Conservation (phyloP, 1,140 invertebrate genomes). For the Megathymus violae region DNA sequence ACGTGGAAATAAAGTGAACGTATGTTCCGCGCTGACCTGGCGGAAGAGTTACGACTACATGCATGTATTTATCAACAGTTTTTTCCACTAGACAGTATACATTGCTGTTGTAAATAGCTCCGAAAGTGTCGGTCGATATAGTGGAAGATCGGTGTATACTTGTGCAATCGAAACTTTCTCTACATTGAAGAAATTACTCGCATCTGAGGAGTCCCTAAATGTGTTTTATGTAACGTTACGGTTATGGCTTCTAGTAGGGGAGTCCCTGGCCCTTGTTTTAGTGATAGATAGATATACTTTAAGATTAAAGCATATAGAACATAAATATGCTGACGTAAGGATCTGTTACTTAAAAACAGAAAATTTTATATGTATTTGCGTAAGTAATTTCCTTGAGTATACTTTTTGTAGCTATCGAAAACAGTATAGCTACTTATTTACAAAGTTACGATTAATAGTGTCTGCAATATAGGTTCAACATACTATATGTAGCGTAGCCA, state of each 20-base stretch:
- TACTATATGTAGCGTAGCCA: too few species aligned
- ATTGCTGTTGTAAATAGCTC: neutral
- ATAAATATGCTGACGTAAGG: neutral
- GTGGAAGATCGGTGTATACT: constrained; percentile 1
- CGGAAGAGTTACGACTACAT: constrained; percentile 6
- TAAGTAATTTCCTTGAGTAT: too few species aligned
- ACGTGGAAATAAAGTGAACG: constrained; percentile 17
- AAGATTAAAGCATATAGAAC: neutral
- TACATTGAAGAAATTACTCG: constrained; percentile 9
- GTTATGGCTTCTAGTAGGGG: constrained; percentile 19
- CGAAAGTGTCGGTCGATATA: neutral
- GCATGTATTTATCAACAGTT: neutral
- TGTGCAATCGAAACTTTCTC: neutral
- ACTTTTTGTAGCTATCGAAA: too few species aligned
- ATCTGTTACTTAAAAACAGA: too few species aligned
- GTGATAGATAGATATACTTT: constrained; percentile 5
- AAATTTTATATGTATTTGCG: too few species aligned
- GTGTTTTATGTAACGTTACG: constrained; percentile 26
- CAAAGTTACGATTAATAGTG: too few species aligned
- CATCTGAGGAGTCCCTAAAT: constrained; percentile 19
- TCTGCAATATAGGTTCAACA: too few species aligned
- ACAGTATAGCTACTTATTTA: too few species aligned
- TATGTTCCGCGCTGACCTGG: constrained; percentile 19
- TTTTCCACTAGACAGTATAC: neutral
- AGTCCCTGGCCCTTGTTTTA: constrained; percentile 20